A percentile compares a stretch with the other conserved stretches of the same genome.
These are phyloP conservation scores for Peromyscus melanophrys DNA, from an alignment of 2,797 vertebrate genomes.

Conservation along the genomic window DNA sequence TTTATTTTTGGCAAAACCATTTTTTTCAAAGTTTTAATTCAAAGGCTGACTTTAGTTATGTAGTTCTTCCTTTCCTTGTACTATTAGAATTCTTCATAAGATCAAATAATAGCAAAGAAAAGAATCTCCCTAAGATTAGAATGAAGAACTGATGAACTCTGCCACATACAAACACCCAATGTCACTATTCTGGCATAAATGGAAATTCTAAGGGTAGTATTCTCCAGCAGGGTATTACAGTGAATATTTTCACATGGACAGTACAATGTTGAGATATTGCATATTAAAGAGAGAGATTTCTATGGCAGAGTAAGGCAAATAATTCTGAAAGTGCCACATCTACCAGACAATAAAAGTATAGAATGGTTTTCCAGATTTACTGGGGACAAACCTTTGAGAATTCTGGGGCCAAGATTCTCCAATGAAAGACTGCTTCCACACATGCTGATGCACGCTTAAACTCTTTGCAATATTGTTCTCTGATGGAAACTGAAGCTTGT, in stretches of 20 bases:
- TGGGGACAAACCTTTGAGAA: constrained; percentile 47
- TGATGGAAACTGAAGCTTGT: constrained; percentile 11
- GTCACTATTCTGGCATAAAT: constrained; percentile 25
- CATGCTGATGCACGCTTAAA: neutral
- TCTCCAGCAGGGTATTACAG: neutral
- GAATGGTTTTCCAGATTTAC: constrained; percentile 25
- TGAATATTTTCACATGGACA: constrained; percentile 38
- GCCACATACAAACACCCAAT: neutral
- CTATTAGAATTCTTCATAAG: constrained; percentile 33
- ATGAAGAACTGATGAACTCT: constrained; percentile 1
- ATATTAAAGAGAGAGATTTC: neutral
- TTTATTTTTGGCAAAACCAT: constrained; percentile 35
- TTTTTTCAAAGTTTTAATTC: neutral
- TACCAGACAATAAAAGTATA: neutral
- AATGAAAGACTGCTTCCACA: neutral
- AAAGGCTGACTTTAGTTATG: neutral
- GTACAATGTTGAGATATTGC: neutral
- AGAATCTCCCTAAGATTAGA: constrained; percentile 16
- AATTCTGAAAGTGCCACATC: neutral
- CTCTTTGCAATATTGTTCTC: neutral
- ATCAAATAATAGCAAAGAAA: constrained; percentile 14
- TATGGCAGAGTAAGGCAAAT: neutral
- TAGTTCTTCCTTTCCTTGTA: constrained; percentile 2
- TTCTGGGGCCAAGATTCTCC: constrained; percentile 31
- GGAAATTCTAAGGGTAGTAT: constrained; percentile 37